Percentiles rank a stretch among this genome's conserved stretches.
These are phyloP conservation scores for Gerosis bhagava DNA, from an alignment of 2,888 invertebrate species.

Conservation along the genomic window DNA sequence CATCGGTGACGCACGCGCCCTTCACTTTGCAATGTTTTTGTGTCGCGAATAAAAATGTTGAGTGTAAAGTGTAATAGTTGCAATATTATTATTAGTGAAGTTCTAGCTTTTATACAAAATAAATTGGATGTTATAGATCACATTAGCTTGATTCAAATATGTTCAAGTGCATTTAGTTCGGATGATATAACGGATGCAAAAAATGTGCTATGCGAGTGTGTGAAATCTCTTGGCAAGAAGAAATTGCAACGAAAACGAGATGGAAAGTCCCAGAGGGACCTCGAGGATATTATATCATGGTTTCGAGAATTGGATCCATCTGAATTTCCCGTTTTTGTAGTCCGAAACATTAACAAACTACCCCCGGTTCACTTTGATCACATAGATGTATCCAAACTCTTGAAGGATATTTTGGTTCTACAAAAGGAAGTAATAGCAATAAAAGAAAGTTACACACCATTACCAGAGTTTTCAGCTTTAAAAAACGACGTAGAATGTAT, in stretches of 20 bases:
- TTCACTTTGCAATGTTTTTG: no score
- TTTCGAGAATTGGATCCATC: conserved; percentile 1
- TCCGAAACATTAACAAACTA: conserved; percentile 5
- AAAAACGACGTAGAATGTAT: background rate
- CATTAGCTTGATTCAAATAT: background rate
- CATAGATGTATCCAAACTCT: background rate
- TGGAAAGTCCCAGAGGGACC: background rate
- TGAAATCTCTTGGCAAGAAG: background rate
- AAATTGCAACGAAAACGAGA: background rate
- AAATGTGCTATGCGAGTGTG: background rate
- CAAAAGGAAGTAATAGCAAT: background rate
- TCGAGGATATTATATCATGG: conserved; percentile 1
- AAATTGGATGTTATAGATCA: conserved; percentile 3
- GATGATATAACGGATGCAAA: background rate
- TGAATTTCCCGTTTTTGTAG: conserved; percentile 2
- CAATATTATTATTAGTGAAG: conserved; percentile 5
- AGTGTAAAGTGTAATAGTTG: conserved; percentile 3
- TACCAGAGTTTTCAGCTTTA: background rate
- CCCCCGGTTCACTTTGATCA: conserved; percentile 6
- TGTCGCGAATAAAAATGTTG: background rate
- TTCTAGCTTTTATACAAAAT: conserved; percentile 6
- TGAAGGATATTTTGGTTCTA: conserved; percentile 2
- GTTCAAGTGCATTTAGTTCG: background rate
- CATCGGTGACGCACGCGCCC: background rate
- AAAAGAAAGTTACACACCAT: conserved; percentile 1